These are phyloP conservation scores for Oikopleura albicans DNA, from an alignment of 23 tunicate species.

Conservation along the genomic window DNA sequence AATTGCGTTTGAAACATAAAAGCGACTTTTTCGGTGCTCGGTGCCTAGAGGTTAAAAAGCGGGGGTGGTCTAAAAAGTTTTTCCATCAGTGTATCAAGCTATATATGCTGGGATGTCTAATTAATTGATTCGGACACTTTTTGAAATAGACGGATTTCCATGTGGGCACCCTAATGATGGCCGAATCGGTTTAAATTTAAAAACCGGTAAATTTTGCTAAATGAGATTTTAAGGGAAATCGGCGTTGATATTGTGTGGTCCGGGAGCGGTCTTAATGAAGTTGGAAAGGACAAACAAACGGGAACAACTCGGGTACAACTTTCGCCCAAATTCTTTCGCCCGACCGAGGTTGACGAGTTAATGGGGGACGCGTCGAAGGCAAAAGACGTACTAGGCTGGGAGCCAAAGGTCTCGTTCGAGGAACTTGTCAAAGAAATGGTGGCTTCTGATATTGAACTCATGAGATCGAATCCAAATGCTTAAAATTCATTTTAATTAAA, in stretches of 20 bases:
- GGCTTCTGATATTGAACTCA: slow-evolving; percentile 46
- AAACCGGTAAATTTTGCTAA: neutral
- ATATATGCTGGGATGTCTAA: too few relatives aligned
- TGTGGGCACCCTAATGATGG: too few relatives aligned
- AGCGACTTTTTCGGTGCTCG: too few relatives aligned
- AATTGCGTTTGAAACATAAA: too few relatives aligned
- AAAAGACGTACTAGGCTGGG: slow-evolving; percentile 57
- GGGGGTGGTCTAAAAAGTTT: too few relatives aligned
- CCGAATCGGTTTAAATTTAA: too few relatives aligned
- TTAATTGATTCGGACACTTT: too few relatives aligned
- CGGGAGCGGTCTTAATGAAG: slow-evolving; percentile 9
- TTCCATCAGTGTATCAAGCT: too few relatives aligned
- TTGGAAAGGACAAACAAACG: slow-evolving; percentile 39
- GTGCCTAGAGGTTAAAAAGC: too few relatives aligned
- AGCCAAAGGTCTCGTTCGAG: slow-evolving; percentile 42
- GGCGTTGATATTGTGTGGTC: neutral
- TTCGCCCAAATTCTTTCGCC: slow-evolving; percentile 57
- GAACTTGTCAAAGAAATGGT: slow-evolving; percentile 81
- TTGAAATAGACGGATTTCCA: too few relatives aligned
- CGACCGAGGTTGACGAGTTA: slow-evolving; percentile 67
- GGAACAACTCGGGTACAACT: slow-evolving; percentile 29
- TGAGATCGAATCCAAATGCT: slow-evolving; percentile 59
- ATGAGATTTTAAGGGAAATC: neutral
- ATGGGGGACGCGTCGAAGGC: slow-evolving; percentile 77
- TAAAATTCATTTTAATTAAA: slow-evolving; percentile 17